A percentile compares a stretch with the other conserved stretches of the same genome.
These are phyloP conservation scores for Trimorus sp. DNA, from an alignment of 2,888 invertebrate genomes.

Conservation along the genomic window DNA sequence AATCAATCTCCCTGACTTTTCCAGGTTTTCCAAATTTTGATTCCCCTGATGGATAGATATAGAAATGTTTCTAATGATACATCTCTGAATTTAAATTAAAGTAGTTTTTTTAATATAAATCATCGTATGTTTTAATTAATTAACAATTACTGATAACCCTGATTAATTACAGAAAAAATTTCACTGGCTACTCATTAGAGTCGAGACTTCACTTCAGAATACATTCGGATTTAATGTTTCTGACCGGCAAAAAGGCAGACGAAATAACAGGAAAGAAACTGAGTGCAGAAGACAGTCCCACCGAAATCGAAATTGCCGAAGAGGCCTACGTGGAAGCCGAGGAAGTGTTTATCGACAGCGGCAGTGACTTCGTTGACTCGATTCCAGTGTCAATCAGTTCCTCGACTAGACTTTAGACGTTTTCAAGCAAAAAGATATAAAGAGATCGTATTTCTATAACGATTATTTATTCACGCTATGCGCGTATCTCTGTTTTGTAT, in stretches of 20 bases:
- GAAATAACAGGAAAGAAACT: no score
- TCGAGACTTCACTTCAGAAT: slow-evolving; percentile 94
- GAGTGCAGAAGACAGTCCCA: no score
- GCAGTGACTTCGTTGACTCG: slow-evolving; percentile 62
- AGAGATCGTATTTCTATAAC: slow-evolving; percentile 25
- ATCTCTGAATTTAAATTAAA: no score
- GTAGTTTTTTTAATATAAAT: no score
- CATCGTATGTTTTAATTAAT: no score
- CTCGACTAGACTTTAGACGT: slow-evolving; percentile 64
- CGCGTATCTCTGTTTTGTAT: slow-evolving; percentile 36
- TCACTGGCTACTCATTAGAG: slow-evolving; percentile 93
- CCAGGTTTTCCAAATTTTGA: no score
- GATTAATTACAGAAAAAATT: slow-evolving; percentile 87
- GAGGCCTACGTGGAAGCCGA: slow-evolving; percentile 46
- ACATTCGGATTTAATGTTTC: slow-evolving; percentile 87
- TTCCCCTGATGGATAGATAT: no score
- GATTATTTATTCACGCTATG: slow-evolving; percentile 38
- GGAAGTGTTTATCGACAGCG: slow-evolving; percentile 61
- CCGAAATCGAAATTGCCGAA: slow-evolving; percentile 51
- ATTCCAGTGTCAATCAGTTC: slow-evolving; percentile 63
- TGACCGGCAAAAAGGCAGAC: slow-evolving; percentile 77
- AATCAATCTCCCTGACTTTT: no score
- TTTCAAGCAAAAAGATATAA: slow-evolving; percentile 10
- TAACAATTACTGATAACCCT: not conserved
- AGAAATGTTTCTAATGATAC: no score